Evolutionary conservation across 2,888 invertebrate species (phyloP).

Genomic region (Hirtodrosophila alboralis): DNA sequence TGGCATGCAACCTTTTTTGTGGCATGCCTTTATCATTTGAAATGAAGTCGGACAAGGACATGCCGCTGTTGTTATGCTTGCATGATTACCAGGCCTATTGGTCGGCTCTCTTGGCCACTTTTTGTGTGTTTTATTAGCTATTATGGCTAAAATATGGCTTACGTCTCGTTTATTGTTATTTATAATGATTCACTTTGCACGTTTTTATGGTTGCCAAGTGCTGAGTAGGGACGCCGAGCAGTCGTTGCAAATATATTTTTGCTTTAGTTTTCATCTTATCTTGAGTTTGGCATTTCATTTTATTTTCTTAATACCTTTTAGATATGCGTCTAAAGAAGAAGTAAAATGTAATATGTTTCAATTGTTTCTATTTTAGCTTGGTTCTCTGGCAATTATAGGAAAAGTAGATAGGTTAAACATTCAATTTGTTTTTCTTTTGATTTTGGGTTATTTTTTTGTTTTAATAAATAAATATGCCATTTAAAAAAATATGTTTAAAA

Average conservation of each 20-base stretch:
- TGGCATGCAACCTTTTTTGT: slow-evolving; percentile 41
- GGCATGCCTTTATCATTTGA: slow-evolving; percentile 68
- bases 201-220: slow-evolving; percentile 70
- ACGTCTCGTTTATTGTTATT: slow-evolving; percentile 75
- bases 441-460: too few species aligned
- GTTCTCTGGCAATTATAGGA: too few species aligned
- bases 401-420: too few species aligned
- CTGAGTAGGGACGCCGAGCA: slow-evolving; percentile 39
- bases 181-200: slow-evolving; percentile 77
- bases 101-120: slow-evolving; percentile 47
- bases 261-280: slow-evolving; percentile 13
- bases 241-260: slow-evolving; percentile 33
- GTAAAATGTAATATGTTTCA: slow-evolving; percentile 14
- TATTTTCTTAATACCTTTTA: slow-evolving; percentile 15
- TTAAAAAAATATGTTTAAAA: too few species aligned
- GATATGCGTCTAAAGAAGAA: slow-evolving; percentile 2
- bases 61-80: slow-evolving; percentile 65
- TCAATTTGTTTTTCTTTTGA: too few species aligned
- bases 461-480: too few species aligned
- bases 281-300: slow-evolving; percentile 11
- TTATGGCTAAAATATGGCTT: slow-evolving; percentile 74
- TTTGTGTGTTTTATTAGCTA: slow-evolving; percentile 76
- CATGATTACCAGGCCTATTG: slow-evolving; percentile 59
- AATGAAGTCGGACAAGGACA: slow-evolving; percentile 67
- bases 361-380: slow-evolving; percentile 1